These are phyloP conservation scores for Babylonia areolata DNA, from an alignment of 1,140 invertebrate species.

Conservation along the genomic window DNA sequence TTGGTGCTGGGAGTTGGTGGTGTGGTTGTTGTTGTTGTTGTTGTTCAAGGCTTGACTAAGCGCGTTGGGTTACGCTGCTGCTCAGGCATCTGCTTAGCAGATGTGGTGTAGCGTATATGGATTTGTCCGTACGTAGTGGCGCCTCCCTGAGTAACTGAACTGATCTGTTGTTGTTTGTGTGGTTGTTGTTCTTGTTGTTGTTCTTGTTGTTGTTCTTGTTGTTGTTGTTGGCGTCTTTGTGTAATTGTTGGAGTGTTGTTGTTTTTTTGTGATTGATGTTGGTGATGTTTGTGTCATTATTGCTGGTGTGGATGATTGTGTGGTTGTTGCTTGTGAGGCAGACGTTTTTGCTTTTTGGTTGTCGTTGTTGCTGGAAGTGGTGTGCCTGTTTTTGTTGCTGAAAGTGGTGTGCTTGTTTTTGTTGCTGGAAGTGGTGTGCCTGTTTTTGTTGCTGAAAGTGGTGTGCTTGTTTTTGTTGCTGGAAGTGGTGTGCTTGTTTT, in stretches of 20 bases:
- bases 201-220: neutral
- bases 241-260: constrained; percentile 20
- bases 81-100: no score
- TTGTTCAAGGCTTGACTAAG: no score
- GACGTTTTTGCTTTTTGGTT: neutral
- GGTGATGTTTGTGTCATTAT: constrained; percentile 13
- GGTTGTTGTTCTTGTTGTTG: constrained; percentile 28
- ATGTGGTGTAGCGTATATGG: no score
- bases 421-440: neutral
- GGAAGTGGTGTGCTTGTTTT: constrained; percentile 7
- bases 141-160: no score
- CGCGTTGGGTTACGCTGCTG: no score
- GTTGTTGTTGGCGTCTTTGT: constrained; percentile 19
- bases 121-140: no score
- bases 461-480: neutral
- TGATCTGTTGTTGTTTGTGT: neutral
- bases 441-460: neutral
- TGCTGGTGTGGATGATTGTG: constrained; percentile 5
- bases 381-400: neutral
- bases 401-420: constrained; percentile 3
- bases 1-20: constrained; percentile 16
- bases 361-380: neutral
- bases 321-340: neutral
- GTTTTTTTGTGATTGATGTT: neutral
- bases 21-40: no score